These are phyloP conservation scores for Bergia sp. DNA, from an alignment of 92 coral and sea anemone species.

Conservation along the genomic window DNA sequence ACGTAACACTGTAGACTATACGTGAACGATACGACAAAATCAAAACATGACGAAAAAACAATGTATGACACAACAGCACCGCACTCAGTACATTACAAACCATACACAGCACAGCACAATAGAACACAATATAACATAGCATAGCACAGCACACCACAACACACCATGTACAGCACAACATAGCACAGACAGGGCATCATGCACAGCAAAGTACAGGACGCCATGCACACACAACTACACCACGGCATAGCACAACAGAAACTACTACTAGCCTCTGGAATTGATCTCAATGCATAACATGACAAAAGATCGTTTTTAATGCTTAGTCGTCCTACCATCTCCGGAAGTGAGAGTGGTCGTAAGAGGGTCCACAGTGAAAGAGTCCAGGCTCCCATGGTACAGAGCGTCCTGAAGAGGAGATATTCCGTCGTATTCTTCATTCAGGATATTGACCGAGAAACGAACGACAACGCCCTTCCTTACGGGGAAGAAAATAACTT, in stretches of 20 bases:
- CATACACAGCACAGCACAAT: neutral
- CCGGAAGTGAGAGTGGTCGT: slow-evolving; percentile 18
- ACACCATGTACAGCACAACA: neutral
- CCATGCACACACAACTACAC: neutral
- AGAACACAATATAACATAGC: neutral
- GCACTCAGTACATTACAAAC: too few species aligned
- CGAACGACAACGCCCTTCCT: slow-evolving; percentile 37
- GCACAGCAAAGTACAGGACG: neutral
- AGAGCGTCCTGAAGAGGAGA: slow-evolving; percentile 24
- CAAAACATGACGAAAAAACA: too few species aligned
- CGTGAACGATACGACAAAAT: too few species aligned
- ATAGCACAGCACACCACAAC: slow-evolving; percentile 2
- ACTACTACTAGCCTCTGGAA: neutral
- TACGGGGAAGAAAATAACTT: slow-evolving; percentile 3
- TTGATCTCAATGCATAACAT: neutral
- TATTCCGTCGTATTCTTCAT: slow-evolving; percentile 16
- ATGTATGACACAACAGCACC: too few species aligned
- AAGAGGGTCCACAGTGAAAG: neutral
- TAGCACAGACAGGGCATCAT: too few species aligned
- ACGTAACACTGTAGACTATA: too few species aligned
- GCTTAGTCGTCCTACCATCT: neutral
- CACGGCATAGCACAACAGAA: neutral
- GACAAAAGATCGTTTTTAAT: neutral
- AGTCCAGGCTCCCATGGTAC: neutral
- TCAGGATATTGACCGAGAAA: slow-evolving; percentile 20